A percentile compares a stretch with the other conserved stretches of the same genome.
Conservation (phyloP, 2,797 vertebrate species). For the Acridotheres tristis region DNA sequence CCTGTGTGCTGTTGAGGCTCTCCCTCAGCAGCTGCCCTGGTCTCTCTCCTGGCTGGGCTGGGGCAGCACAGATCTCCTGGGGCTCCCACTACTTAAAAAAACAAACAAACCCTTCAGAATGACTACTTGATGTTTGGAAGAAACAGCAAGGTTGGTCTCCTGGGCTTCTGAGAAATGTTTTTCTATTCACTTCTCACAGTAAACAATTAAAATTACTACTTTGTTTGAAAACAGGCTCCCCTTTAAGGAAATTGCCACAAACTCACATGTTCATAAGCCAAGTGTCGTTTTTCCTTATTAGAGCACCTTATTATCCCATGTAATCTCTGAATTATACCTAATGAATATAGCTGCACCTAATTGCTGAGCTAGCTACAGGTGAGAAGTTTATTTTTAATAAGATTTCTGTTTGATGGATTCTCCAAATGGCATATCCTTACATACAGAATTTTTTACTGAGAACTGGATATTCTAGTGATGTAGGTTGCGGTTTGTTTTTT, state of each 20-base stretch:
- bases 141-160: background rate
- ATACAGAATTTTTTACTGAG: background rate
- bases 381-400: conserved; percentile 50
- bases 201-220: background rate
- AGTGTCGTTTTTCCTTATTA: background rate
- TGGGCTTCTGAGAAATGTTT: conserved; percentile 3
- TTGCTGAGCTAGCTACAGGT: conserved; percentile 35
- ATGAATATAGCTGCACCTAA: conserved; percentile 40
- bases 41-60: background rate
- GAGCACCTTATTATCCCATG: background rate
- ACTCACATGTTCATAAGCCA: background rate
- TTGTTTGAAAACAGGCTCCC: background rate
- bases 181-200: background rate
- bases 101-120: background rate
- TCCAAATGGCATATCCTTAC: background rate
- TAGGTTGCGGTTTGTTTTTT: background rate
- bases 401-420: background rate
- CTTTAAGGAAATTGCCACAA: background rate
- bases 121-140: background rate
- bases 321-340: conserved; percentile 55
- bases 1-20: background rate
- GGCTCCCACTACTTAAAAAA: background rate
- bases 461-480: background rate
- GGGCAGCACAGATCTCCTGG: background rate
- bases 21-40: background rate